Evolutionary conservation across 2,888 invertebrate species (phyloP).

Genomic region (Saturnia japonica): DNA sequence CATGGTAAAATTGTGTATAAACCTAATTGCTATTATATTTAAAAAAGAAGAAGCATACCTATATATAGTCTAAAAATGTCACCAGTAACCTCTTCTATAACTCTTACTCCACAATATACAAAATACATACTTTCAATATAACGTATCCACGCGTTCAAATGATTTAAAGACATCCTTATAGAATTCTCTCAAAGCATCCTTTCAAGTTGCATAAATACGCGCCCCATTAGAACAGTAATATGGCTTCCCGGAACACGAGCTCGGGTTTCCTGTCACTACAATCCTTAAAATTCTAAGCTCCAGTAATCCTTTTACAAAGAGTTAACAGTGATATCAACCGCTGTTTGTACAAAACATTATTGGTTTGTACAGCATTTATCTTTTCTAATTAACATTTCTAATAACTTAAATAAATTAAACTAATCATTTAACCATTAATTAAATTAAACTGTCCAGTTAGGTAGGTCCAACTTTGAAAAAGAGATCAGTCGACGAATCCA

Average conservation of each 20-base stretch:
- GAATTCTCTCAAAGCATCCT: conserved; percentile 10
- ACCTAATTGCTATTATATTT: too few relatives aligned
- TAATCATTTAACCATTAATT: too few relatives aligned
- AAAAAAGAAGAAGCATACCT: too few relatives aligned
- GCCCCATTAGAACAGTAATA: conserved; percentile 17
- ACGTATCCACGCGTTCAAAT: neutral
- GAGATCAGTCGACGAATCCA: too few relatives aligned
- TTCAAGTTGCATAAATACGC: conserved; percentile 20
- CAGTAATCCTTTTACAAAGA: conserved; percentile 29
- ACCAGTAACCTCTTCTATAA: too few relatives aligned
- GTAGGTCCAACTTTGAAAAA: too few relatives aligned
- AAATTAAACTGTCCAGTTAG: too few relatives aligned
- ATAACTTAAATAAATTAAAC: neutral
- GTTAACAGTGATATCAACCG: conserved; percentile 6
- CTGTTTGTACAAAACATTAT: neutral
- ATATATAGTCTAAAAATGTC: too few relatives aligned
- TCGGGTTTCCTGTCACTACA: conserved; percentile 28
- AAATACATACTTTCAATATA: neutral
- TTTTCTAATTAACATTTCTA: neutral
- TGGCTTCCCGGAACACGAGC: conserved; percentile 27
- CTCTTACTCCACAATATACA: neutral
- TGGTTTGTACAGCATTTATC: neutral
- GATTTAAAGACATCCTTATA: neutral
- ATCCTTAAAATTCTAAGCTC: conserved; percentile 25
- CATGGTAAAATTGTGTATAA: too few relatives aligned